Evolutionary conservation across 2,888 invertebrate species (phyloP).

Genomic region (Aspidiotus destructor): DNA sequence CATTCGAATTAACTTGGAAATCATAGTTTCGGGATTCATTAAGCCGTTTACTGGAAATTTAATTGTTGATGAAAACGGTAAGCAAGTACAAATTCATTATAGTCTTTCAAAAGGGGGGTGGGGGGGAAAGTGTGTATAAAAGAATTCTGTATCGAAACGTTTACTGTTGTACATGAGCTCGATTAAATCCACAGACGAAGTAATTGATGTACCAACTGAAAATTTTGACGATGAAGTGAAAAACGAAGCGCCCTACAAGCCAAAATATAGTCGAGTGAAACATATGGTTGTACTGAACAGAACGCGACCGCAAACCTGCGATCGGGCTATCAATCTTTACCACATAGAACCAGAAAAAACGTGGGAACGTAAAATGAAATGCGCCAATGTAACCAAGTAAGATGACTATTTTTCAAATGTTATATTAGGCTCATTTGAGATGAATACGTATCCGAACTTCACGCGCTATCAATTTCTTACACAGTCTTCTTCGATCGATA

Average conservation of each 20-base stretch:
- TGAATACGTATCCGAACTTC: too few relatives aligned
- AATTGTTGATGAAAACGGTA: constrained; percentile 29
- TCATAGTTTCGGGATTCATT: constrained; percentile 28
- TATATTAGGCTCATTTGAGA: too few relatives aligned
- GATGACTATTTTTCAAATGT: not conserved
- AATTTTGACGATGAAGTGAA: not conserved
- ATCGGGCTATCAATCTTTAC: constrained; percentile 56
- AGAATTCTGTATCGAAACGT: too few relatives aligned
- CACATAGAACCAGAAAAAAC: constrained; percentile 37
- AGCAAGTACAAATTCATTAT: constrained; percentile 7
- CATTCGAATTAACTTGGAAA: constrained; percentile 37
- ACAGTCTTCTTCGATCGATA: constrained; percentile 3
- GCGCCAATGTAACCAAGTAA: constrained; percentile 9
- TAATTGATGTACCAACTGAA: not conserved
- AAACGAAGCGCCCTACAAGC: constrained; percentile 41
- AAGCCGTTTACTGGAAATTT: not conserved
- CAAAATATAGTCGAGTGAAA: constrained; percentile 43
- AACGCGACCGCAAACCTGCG: constrained; percentile 76
- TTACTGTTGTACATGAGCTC: too few relatives aligned
- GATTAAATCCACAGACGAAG: too few relatives aligned
- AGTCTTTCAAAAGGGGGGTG: too few relatives aligned
- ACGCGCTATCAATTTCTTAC: too few relatives aligned
- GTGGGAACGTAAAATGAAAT: constrained; percentile 13
- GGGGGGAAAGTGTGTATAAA: too few relatives aligned
- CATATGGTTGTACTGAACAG: constrained; percentile 54